Evolutionary conservation across 2,113 vertebrate genomes (phyloP), one percentile per base, ranked within the genome.

Genomic region (Datnioides undecimradiatus): DNA sequence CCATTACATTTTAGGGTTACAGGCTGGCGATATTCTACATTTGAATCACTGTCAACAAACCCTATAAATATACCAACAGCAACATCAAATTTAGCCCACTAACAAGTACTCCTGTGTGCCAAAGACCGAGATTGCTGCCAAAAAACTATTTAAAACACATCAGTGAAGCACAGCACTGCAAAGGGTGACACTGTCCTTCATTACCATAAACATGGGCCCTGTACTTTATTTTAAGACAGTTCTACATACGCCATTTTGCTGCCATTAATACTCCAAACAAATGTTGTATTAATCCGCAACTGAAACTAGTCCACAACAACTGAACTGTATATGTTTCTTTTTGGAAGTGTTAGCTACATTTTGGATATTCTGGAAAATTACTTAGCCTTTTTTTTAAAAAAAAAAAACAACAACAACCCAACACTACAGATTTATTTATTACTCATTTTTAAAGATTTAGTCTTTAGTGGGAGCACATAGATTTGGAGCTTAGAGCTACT

Each of bases 211-310:
- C 63, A 83, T 10, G 19, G 10, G 25, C 40, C 48, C 23, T 75
- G 21, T 41, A 31, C n/a, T 68, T 73, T 70, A 70, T 63, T 52
- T 55, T 48, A 12, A 64, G 11, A 59, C 41, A 63, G 8, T 41
- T 49, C 41, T 8, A 41, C 63, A 60, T 59, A 12, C 9, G 27
- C 19, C 6, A 9, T 36, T 25, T 38, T 73, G 6, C 33, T 62
- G 21, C 0, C 2, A 12, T 62, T 68, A 57, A 46, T 6, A 52
- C 7, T 36, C 11, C 5, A 36, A 80, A 6, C 5, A 8, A 52
- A 31, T 2, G 25, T 31, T 31, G 52, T 45, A 69, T 73, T 52
- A 38, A 55, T 72, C 46, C n/a, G 13, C 25, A 8, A 6, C 51
- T 17, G 25, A 54, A 54, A 54, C 16, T 54, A 17, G 51, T 54